Evolutionary conservation across 2,888 invertebrate species (phyloP).

Genomic region (Parnassius smintheus): DNA sequence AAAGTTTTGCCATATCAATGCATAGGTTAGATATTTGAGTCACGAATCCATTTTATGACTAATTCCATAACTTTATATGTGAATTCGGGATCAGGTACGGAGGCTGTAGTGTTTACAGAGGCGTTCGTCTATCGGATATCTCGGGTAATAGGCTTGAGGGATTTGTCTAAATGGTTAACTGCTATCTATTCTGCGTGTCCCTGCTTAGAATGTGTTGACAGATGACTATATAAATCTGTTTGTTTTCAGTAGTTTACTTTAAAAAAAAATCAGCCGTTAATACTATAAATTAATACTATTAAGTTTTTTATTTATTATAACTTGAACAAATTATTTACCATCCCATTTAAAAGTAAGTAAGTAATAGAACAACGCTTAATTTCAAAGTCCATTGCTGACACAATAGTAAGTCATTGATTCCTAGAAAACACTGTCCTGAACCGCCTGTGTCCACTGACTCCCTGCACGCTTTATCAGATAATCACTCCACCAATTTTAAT

Average conservation of each 20-base stretch:
- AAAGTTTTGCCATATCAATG: slow-evolving; percentile 40
- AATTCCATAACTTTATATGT: slow-evolving; percentile 81
- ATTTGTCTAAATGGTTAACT: slow-evolving; percentile 59
- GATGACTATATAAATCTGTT: neutral
- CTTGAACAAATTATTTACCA: no score
- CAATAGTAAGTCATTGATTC: no score
- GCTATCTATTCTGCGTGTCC: slow-evolving; percentile 38
- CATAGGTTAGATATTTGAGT: slow-evolving; percentile 79
- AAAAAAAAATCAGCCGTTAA: no score
- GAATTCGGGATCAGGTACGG: slow-evolving; percentile 76
- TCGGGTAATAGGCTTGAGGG: slow-evolving; percentile 54
- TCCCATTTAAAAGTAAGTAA: no score
- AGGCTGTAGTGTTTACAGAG: slow-evolving; percentile 66
- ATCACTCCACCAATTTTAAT: no score
- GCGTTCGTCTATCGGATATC: slow-evolving; percentile 61
- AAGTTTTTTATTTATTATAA: no score
- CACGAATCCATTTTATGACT: slow-evolving; percentile 81
- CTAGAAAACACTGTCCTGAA: no score
- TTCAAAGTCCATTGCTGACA: no score
- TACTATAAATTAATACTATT: no score
- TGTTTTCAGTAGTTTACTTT: neutral
- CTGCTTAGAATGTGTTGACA: slow-evolving; percentile 28
- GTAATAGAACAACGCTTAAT: no score
- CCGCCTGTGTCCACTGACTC: no score
- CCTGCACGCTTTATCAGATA: no score